Conservation (phyloP, 92 coral and sea anemone genomes). For the Nematostella vectensis region DNA sequence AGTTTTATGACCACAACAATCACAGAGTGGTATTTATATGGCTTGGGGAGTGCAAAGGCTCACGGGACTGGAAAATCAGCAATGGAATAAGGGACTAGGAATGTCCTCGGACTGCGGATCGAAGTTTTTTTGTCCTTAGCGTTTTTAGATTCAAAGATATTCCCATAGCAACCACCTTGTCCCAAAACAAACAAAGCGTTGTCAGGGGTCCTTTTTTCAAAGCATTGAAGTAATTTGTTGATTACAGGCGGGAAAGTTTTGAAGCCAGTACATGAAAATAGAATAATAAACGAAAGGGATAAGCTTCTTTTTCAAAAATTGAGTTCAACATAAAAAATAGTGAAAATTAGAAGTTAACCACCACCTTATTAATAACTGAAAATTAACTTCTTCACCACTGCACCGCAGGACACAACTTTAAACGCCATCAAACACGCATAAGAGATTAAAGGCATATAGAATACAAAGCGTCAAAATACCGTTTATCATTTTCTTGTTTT, state of each 20-base stretch:
- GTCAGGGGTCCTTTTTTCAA: conserved; percentile 4
- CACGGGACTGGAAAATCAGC: conserved; percentile 1
- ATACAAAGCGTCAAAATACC: too few species aligned
- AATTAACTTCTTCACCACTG: too few species aligned
- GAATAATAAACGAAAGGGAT: neutral
- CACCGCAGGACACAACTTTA: too few species aligned
- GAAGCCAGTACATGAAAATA: neutral
- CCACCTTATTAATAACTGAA: conserved; percentile 35
- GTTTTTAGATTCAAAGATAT: neutral
- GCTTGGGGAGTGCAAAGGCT: neutral
- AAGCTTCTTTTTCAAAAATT: neutral
- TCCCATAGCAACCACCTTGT: conserved; percentile 25
- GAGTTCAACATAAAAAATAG: neutral
- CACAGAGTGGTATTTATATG: conserved; percentile 15
- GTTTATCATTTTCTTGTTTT: too few species aligned
- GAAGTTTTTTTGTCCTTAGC: neutral
- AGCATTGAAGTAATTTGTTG: conserved; percentile 1
- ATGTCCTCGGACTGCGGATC: conserved; percentile 7
- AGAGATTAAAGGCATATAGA: too few species aligned
- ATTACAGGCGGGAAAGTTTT: conserved; percentile 7
- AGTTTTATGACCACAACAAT: conserved; percentile 16
- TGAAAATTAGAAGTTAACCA: conserved; percentile 28
- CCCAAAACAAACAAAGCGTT: conserved; percentile 17
- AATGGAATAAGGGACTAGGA: neutral
- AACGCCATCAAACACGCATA: too few species aligned